Conservation (phyloP, 2,797 vertebrate genomes). For the Rhinatrema bivittatum region DNA sequence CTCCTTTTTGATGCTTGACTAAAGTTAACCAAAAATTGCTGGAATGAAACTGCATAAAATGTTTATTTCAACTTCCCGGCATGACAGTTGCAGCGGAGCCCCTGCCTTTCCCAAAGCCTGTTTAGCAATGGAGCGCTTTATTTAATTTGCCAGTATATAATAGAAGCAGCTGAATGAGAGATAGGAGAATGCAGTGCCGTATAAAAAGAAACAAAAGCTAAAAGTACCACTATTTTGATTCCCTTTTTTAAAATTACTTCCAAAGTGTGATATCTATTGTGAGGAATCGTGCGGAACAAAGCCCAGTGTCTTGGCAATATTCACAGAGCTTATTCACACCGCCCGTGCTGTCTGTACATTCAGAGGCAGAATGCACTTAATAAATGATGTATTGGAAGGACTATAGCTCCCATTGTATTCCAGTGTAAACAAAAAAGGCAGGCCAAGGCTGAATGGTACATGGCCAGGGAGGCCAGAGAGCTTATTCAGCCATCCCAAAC, state of each 20-base stretch:
- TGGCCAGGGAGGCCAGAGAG: conserved; percentile 61
- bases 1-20: conserved; percentile 21
- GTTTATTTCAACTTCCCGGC: conserved; percentile 59
- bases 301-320: conserved; percentile 84
- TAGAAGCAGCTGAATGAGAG: conserved; percentile 87
- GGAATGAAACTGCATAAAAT: conserved; percentile 39
- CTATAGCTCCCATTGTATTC: conserved; percentile 83
- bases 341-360: conserved; percentile 76
- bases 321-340: conserved; percentile 79
- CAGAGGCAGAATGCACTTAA: conserved; percentile 76
- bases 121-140: conserved; percentile 85
- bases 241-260: conserved; percentile 96
- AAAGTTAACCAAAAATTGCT: conserved; percentile 41
- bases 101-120: conserved; percentile 66
- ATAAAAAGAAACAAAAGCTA: conserved; percentile 90
- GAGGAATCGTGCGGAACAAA: conserved; percentile 87
- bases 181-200: conserved; percentile 76
- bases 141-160: conserved; percentile 98
- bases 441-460: conserved; percentile 80
- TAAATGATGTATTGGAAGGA: conserved; percentile 78
- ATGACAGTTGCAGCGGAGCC: conserved; percentile 51
- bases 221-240: conserved; percentile 98
- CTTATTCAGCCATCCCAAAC: conserved; percentile 60
- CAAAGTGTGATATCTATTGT: conserved; percentile 98
- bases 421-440: conserved; percentile 94